Conservation (phyloP, 2,888 invertebrate genomes). For the Nezara viridula region DNA sequence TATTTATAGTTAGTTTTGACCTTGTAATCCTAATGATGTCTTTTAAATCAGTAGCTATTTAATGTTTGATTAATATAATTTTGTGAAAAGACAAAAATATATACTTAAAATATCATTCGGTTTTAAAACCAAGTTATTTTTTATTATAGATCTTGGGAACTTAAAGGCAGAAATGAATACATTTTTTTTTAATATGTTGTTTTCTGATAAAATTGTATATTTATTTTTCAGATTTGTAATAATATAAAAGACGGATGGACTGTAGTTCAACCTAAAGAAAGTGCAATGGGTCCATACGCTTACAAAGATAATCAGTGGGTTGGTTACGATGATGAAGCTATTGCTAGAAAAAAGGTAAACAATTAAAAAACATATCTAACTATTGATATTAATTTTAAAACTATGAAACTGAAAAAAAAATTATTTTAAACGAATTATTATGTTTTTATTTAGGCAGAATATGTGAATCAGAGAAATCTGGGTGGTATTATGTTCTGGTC, state of each 20-base stretch:
- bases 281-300: constrained; percentile 92
- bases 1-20: too few species aligned
- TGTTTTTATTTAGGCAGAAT: constrained; percentile 75
- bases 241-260: constrained; percentile 84
- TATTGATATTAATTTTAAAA: background rate
- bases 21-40: too few species aligned
- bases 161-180: too few species aligned
- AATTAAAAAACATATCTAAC: background rate
- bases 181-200: too few species aligned
- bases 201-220: too few species aligned
- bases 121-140: too few species aligned
- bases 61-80: too few species aligned
- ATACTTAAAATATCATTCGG: too few species aligned
- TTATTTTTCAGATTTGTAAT: constrained; percentile 83
- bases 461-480: constrained; percentile 85
- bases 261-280: constrained; percentile 83
- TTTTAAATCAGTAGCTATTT: too few species aligned
- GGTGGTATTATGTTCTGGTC: constrained; percentile 96
- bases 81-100: too few species aligned
- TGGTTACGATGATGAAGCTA: constrained; percentile 86
- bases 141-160: too few species aligned
- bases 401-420: background rate
- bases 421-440: background rate
- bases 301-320: constrained; percentile 92
- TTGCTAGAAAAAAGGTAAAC: constrained; percentile 69